Percentiles rank a stretch among this genome's conserved stretches.
These are phyloP conservation scores for Cabera pusaria DNA, from an alignment of 2,888 invertebrate species.

Conservation along the genomic window DNA sequence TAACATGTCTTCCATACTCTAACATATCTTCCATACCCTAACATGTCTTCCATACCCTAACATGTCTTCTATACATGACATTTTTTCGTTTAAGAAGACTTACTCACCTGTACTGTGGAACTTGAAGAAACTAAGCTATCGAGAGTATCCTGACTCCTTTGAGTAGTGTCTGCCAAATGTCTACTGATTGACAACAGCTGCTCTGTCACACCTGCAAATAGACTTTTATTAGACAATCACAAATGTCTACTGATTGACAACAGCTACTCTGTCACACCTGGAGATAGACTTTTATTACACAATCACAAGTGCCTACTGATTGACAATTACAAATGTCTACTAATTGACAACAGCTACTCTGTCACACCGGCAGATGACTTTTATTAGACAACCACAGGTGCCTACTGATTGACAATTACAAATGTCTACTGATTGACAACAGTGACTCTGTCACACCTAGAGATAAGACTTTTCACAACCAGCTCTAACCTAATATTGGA, in stretches of 20 bases:
- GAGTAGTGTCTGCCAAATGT: constrained; percentile 93
- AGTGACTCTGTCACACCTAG: constrained; percentile 92
- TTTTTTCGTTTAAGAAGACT: no score
- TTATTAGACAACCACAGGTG: constrained; percentile 94
- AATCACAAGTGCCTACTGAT: constrained; percentile 94
- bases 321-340: no score
- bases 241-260: constrained; percentile 91
- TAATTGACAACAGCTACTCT: constrained; percentile 41
- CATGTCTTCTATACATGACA: no score
- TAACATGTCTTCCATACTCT: no score
- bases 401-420: no score
- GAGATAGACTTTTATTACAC: constrained; percentile 87
- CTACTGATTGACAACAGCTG: constrained; percentile 92
- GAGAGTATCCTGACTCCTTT: constrained; percentile 93
- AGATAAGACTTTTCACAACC: constrained; percentile 84
- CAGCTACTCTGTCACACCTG: constrained; percentile 27
- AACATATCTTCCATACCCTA: no score
- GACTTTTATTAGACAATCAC: constrained; percentile 91
- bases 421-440: constrained; percentile 91
- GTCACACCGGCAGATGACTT: constrained; percentile 58
- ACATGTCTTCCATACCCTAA: no score
- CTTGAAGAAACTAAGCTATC: constrained; percentile 89
- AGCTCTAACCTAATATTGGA: no score
- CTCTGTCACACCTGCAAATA: constrained; percentile 88
- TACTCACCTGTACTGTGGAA: constrained; percentile 83